Evolutionary conservation across 2,888 invertebrate genomes (phyloP).

Genomic region (Bellardia pandia): DNA sequence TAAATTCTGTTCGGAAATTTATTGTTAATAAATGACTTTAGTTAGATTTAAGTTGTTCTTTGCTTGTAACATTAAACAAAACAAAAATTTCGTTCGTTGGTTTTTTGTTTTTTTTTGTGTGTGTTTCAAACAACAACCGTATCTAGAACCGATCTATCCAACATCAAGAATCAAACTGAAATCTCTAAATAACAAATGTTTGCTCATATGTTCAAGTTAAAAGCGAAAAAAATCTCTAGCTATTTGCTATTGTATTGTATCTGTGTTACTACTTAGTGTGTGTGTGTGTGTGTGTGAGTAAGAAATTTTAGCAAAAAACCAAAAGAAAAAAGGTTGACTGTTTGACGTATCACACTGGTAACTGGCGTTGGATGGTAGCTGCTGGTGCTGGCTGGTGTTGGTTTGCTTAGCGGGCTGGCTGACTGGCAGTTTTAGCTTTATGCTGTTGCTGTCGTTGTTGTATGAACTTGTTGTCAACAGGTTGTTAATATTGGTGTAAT

Average conservation of each 20-base stretch:
- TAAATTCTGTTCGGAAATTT: slow-evolving; percentile 31
- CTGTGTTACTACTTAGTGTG: background rate
- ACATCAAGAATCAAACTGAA: slow-evolving; percentile 84
- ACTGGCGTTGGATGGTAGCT: slow-evolving; percentile 67
- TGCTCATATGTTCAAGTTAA: slow-evolving; percentile 62
- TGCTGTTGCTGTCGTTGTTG: slow-evolving; percentile 69
- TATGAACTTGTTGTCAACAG: slow-evolving; percentile 74
- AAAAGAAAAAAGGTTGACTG: slow-evolving; percentile 38
- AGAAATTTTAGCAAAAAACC: slow-evolving; percentile 41
- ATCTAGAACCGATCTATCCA: slow-evolving; percentile 83
- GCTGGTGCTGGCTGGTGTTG: background rate
- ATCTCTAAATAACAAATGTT: slow-evolving; percentile 65
- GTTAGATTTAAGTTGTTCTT: slow-evolving; percentile 41
- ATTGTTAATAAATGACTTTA: background rate
- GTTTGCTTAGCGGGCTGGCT: slow-evolving; percentile 1
- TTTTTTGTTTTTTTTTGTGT: slow-evolving; percentile 64
- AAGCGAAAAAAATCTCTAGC: slow-evolving; percentile 39
- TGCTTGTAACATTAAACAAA: slow-evolving; percentile 58
- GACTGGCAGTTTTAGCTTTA: slow-evolving; percentile 43
- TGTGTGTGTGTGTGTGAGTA: slow-evolving; percentile 1
- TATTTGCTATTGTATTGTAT: slow-evolving; percentile 12
- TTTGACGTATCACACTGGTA: slow-evolving; percentile 73
- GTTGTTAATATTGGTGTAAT: slow-evolving; percentile 69
- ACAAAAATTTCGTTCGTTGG: slow-evolving; percentile 45
- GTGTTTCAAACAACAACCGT: slow-evolving; percentile 70